Evolutionary conservation across 2,113 vertebrate species (phyloP).

Genomic region (Pitta sordida): DNA sequence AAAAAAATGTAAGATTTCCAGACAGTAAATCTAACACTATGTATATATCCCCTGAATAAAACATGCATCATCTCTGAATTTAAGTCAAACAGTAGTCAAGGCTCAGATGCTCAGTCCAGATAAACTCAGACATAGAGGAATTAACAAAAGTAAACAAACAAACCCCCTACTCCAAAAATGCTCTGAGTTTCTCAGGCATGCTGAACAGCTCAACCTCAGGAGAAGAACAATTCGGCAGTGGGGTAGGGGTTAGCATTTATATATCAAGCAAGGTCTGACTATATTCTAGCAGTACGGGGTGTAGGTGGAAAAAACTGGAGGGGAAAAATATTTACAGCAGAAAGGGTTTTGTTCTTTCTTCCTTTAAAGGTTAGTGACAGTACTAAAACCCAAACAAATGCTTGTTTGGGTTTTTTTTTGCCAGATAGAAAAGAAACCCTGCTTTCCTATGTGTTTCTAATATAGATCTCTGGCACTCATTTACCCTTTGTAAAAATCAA

Average conservation of each 20-base stretch:
- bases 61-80: slow-evolving; percentile 20
- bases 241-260: background rate
- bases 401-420: background rate
- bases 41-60: background rate
- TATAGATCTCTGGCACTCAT: slow-evolving; percentile 47
- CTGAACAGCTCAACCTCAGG: background rate
- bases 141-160: slow-evolving; percentile 14
- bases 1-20: slow-evolving; percentile 4
- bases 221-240: background rate
- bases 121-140: background rate
- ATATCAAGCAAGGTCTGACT: background rate
- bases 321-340: background rate
- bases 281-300: background rate
- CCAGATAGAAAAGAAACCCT: slow-evolving; percentile 5
- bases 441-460: slow-evolving; percentile 56
- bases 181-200: background rate
- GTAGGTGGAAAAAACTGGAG: background rate
- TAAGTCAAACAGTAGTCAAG: slow-evolving; percentile 34
- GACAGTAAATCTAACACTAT: slow-evolving; percentile 11
- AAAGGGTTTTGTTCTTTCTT: background rate
- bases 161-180: background rate
- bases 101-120: background rate
- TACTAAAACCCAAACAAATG: slow-evolving; percentile 30
- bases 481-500: slow-evolving; percentile 48
- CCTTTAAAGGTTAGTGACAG: background rate